A percentile compares a stretch with the other conserved stretches of the same genome.
phyloP scores from a whole-genome alignment of 2,888 invertebrate genomes.

The Nematopogon swammerdamellus region DNA sequence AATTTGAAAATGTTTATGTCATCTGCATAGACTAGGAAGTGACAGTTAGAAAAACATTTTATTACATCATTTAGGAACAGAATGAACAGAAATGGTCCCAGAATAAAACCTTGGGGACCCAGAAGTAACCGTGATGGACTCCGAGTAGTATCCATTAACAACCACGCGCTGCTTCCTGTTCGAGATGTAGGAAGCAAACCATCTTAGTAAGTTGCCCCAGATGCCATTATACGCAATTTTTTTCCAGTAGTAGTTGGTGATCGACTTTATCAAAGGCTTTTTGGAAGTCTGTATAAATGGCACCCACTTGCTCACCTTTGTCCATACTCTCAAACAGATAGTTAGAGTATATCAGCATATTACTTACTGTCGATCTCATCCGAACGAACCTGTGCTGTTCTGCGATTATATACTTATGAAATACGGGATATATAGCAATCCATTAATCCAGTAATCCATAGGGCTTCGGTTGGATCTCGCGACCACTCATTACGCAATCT shows the following conservation, averaged over 20 bases:
- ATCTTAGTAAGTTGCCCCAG: slow-evolving; percentile 8
- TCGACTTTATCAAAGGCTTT: slow-evolving; percentile 14
- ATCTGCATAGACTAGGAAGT: not conserved
- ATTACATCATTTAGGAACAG: not conserved
- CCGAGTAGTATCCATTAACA: not conserved
- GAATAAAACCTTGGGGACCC: not conserved
- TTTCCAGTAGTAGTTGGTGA: slow-evolving; percentile 9
- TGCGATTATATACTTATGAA: no score
- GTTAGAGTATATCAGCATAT: slow-evolving; percentile 10
- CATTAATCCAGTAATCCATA: no score
- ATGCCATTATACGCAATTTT: slow-evolving; percentile 10
- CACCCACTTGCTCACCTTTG: slow-evolving; percentile 8
- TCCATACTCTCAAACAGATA: slow-evolving; percentile 7
- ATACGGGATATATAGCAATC: no score
- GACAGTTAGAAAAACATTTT: not conserved
- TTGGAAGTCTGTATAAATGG: slow-evolving; percentile 11
- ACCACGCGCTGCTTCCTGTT: slow-evolving; percentile 9
- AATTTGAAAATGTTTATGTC: not conserved
- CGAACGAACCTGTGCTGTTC: no score
- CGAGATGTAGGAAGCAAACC: slow-evolving; percentile 9
- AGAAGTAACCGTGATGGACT: not conserved
- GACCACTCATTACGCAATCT: no score
- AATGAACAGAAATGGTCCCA: not conserved
- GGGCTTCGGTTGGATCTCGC: no score
- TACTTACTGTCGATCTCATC: no score